Base-by-base conservation (phyloP, 2,113 vertebrate species). In the Phoenicopterus ruber region DNA sequence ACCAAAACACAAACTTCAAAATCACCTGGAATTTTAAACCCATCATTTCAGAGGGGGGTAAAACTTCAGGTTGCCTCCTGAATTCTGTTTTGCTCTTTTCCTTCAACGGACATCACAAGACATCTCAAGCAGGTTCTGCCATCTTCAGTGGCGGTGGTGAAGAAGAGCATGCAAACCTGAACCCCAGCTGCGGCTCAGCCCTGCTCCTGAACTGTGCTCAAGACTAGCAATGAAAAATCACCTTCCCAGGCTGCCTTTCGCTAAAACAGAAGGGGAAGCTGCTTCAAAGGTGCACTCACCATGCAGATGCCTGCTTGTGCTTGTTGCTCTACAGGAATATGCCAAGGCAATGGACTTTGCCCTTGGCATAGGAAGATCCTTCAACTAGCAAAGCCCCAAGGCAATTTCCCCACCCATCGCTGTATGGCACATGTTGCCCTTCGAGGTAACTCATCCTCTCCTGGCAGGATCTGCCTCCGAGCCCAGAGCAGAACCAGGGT, bases 381-480 rank as follows among this genome's bases (percentile, higher is more conserved):
- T 82, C 69, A 67, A 5, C 28, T 31, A 72, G 44, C 57, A 94
- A 91, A 89, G 49, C 62, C 87, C 25, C 62, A 46, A 57, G 85
- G 58, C 58, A 40, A 10, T n/a, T 93, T 72, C 70, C 66, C 34
- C 58, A 49, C 62, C 44, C 58, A 24, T 18, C 2, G 0, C 47
- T 87, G 20, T 14, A 22, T 16, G n/a, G 59, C 73, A 85, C 42
- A 31, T 1, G 2, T 44, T 58, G 20, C 29, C 47, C 47, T 78
- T 89, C 22, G 0, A 88, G 52, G 49, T 34, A 85, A 55, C 31
- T 59, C 62, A 20, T 32, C 36, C 47, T 82, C 18, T 86, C 34
- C 26, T 72, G 78, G 36, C 90, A 95, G 34, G 44, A 82, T 67
- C 57, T 85, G 65, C 47, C 52, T 90, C 81, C 66, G 85, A 55